phyloP scores from a whole-genome alignment of 2,797 vertebrate species.

The Leptodactylus fallax region DNA sequence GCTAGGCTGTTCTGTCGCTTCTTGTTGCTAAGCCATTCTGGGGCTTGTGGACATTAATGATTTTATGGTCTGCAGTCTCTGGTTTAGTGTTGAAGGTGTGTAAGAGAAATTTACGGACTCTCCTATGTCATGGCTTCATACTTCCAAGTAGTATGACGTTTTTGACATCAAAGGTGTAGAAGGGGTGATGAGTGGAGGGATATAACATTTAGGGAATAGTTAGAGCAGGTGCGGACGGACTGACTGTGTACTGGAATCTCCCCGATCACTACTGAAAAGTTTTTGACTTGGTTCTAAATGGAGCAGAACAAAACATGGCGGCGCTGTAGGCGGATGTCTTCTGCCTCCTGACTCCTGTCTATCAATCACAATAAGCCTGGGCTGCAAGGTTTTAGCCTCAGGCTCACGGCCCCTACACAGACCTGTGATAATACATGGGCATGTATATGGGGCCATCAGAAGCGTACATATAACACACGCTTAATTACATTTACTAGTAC shows the following conservation, averaged over 20 bases:
- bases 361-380: no score
- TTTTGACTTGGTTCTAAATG: not conserved
- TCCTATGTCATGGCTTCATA: not conserved
- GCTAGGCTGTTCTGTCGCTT: no score
- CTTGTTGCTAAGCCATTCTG: not conserved
- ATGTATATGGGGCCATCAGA: no score
- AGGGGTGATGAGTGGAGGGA: not conserved
- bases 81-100: not conserved
- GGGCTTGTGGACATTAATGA: not conserved
- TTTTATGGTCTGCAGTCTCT: no score
- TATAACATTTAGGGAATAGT: not conserved
- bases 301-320: slow-evolving; percentile 30
- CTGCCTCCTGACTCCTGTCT: no score
- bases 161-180: not conserved
- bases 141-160: no score
- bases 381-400: no score
- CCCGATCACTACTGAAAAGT: no score
- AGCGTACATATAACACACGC: no score
- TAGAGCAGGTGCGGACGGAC: not conserved
- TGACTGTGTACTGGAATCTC: not conserved
- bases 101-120: not conserved
- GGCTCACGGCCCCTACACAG: no score
- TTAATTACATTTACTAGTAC: no score
- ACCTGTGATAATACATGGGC: no score
- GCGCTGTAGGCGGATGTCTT: not conserved